phyloP scores from a whole-genome alignment of 2,113 vertebrate genomes.

The Ailurus styani region DNA sequence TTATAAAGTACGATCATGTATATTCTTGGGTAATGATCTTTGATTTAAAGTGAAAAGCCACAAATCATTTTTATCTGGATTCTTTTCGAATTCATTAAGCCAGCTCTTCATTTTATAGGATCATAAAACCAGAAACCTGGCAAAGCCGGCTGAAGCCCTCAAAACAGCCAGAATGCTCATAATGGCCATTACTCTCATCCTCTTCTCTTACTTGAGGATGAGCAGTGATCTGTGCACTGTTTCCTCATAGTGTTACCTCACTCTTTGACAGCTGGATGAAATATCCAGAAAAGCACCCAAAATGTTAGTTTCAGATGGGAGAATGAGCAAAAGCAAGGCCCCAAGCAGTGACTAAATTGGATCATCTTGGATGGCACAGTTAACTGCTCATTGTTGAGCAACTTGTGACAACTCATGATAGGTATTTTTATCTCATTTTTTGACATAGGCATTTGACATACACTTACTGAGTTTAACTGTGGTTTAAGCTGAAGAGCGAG shows the following conservation, averaged over 20 bases:
- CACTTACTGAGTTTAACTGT: background rate
- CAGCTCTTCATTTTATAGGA: background rate
- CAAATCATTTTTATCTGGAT: slow-evolving; percentile 12
- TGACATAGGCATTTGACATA: background rate
- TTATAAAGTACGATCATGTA: background rate
- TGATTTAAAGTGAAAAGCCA: background rate
- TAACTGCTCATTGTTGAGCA: background rate
- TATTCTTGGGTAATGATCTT: background rate
- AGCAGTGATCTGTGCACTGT: background rate
- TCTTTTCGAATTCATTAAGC: background rate
- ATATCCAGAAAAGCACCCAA: background rate
- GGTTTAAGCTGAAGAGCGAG: background rate
- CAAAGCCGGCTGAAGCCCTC: background rate
- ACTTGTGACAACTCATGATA: background rate
- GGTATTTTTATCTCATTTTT: background rate
- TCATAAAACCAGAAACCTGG: background rate
- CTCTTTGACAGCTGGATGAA: background rate
- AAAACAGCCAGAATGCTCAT: background rate
- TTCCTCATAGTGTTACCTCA: background rate
- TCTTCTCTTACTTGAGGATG: background rate
- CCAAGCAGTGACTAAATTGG: background rate
- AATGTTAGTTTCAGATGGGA: background rate
- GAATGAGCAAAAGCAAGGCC: background rate
- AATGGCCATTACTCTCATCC: rapidly evolving
- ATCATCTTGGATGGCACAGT: background rate